Conservation (phyloP, 1,140 invertebrate genomes). For the Achatina immaculata region DNA sequence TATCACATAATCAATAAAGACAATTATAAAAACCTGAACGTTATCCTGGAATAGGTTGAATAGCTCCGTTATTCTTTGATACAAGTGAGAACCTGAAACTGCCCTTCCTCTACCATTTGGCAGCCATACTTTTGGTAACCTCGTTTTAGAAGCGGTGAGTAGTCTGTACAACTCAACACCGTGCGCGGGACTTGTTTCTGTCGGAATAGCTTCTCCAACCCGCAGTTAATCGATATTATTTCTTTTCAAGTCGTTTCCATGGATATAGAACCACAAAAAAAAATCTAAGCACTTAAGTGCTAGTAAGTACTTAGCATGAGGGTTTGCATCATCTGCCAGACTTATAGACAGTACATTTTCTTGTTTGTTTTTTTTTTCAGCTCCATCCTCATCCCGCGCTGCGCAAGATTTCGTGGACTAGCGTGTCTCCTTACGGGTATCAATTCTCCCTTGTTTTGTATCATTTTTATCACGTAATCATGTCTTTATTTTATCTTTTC, state of each 20-base stretch:
- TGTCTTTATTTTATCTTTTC: no score
- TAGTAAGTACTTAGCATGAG: neutral
- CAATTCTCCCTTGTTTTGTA: no score
- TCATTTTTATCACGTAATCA: no score
- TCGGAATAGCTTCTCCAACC: neutral
- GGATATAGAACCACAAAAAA: conserved; percentile 30
- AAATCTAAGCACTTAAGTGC: neutral
- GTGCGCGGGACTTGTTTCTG: conserved; percentile 27
- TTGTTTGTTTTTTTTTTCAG: neutral
- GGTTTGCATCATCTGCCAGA: neutral
- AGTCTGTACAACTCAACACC: conserved; percentile 30
- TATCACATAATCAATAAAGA: neutral
- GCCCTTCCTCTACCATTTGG: conserved; percentile 9
- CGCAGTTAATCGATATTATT: conserved; percentile 34
- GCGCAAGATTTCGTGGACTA: no score
- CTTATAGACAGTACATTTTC: neutral
- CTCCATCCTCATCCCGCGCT: no score
- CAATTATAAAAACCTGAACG: neutral
- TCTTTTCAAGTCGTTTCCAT: conserved; percentile 23
- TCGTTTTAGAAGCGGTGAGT: conserved; percentile 34
- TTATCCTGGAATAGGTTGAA: neutral
- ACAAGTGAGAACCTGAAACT: neutral
- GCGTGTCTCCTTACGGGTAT: no score
- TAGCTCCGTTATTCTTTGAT: neutral
- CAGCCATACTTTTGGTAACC: conserved; percentile 35